Base-by-base conservation (phyloP, 2,797 vertebrate genomes). In the Gymnothorax reevesii region DNA sequence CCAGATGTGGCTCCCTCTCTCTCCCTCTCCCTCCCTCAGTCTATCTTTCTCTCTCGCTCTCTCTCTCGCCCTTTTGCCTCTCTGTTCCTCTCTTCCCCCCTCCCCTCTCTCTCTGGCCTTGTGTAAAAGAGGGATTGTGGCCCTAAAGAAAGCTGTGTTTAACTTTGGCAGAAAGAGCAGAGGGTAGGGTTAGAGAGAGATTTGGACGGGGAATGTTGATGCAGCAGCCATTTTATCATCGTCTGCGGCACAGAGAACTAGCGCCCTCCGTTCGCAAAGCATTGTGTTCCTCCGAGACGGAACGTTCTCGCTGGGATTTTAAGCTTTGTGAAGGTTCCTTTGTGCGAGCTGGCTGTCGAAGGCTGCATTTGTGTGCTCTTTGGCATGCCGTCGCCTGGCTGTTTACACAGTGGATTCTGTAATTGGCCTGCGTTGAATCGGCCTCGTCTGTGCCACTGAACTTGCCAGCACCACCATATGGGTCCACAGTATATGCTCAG, bases 1-100 rank as follows among this genome's bases (percentile, higher is more conserved):
- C 91, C 94, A 95, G 94, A 95, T 95, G 95, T 95, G 89, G 62
- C 49, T 42, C n/a, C 62, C 84, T 80, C 60, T 60, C 22, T 33
- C 20, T 5, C n/a, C 12, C 84, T 54, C 66, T 57, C 55, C 42
- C 59, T 77, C 9, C 20, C 10, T 77, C 82, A 15, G 33, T 42
- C 1, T 42, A 1, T 42, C 73, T 95, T 89, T 71, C 49, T 27
- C 22, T 55, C 84, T 80, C 52, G 57, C 25, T 6, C 25, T n/a
- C n/a, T 3, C 52, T 27, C 60, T 22, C 55, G 4, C 10, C 20
- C 60, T 42, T 59, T 15, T 59, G 15, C 13, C 59, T 54, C 54
- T 42, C 55, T 15, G 42, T 60, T 10, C 15, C 49, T 79, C 83
- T n/a, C 15, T 2, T 15, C 6, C 60, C 20, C 60, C 20, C 60